Evolutionary conservation across 1,140 invertebrate species (phyloP), one percentile per base, ranked within the genome.

Genomic region (Schmidtea mediterranea): DNA sequence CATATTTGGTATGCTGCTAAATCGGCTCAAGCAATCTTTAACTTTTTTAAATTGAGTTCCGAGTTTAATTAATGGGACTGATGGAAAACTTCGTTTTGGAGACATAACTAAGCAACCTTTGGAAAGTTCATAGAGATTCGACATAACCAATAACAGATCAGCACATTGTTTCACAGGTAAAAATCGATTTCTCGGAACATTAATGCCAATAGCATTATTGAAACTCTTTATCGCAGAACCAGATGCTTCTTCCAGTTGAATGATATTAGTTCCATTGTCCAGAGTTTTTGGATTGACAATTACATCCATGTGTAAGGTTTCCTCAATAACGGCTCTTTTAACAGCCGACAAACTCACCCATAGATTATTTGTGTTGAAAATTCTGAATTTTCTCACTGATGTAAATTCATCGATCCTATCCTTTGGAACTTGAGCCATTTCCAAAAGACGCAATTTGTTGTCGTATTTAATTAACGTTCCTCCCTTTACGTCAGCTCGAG

Each of bases 281-380:
- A 90, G 68, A 46, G 77, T 76, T 71, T 95, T 94, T 52, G 82
- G 78, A 61, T 95, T 95, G 0, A 94, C 78, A 58, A 98, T 95
- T 21, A 97, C 86, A 69, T 98, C 90, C 79, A 97, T 80, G 57
- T 89, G 79, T 18, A 98, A 62, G 0, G 73, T 75, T 24, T 75
- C 73, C 51, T 80, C 73, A 23, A 76, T 73, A 1, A 97, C 67
- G 6, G 87, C 75, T 54, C 80, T 71, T 55, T 86, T 75, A 43
- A 97, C 82, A 0, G 83, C 83, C 55, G 75, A 70, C 2, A 97
- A 63, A 60, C 80, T 90, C 3, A 84, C 79, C 92, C 92, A 98
- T 48, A 98, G 68, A 61, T 97, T 98, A 62, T 98, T 98, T 0
- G 92, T 98, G 63, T 98, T 98, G 71, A 98, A 98, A 62, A 92